Percentiles rank a stretch among this genome's conserved stretches.
These are phyloP conservation scores for Caenorhabditis sulstoni DNA, from an alignment of 2,888 invertebrate species.

Conservation along the genomic window DNA sequence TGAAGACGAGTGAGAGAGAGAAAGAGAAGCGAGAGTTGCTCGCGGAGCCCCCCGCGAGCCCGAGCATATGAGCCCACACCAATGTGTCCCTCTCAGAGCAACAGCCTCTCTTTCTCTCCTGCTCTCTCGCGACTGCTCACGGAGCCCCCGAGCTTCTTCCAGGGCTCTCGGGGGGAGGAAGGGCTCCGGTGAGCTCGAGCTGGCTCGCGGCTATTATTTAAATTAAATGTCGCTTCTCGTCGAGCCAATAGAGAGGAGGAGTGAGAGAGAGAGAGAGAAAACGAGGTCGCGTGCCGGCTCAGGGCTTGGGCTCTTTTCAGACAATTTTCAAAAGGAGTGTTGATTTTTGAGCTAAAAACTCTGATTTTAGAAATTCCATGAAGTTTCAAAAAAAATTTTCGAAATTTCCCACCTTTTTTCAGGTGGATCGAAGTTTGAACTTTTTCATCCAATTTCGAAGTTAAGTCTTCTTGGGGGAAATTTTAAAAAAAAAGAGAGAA, in stretches of 20 bases:
- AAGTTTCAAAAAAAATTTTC: too few relatives aligned
- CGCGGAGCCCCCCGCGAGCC: too few relatives aligned
- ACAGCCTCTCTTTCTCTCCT: conserved; percentile 28
- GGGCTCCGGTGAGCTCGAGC: conserved; percentile 12
- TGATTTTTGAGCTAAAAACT: too few relatives aligned
- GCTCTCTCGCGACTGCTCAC: conserved; percentile 12
- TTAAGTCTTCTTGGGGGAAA: too few relatives aligned
- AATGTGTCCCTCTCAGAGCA: conserved; percentile 7
- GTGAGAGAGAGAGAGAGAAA: neutral
- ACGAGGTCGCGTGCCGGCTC: too few relatives aligned
- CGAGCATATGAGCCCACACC: neutral
- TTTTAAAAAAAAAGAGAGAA: too few relatives aligned
- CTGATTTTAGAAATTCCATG: too few relatives aligned
- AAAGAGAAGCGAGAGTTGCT: conserved; percentile 22
- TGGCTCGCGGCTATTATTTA: conserved; percentile 31
- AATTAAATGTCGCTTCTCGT: conserved; percentile 21
- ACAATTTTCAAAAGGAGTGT: too few relatives aligned
- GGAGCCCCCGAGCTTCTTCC: conserved; percentile 5
- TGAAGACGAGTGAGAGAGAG: neutral
- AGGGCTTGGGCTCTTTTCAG: too few relatives aligned
- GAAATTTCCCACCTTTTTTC: too few relatives aligned
- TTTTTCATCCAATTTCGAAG: too few relatives aligned
- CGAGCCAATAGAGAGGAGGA: neutral
- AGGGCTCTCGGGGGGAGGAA: neutral
- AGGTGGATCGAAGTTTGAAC: too few relatives aligned